Evolutionary conservation across 2,888 invertebrate genomes (phyloP).

Genomic region (Napeogenes sylphis): DNA sequence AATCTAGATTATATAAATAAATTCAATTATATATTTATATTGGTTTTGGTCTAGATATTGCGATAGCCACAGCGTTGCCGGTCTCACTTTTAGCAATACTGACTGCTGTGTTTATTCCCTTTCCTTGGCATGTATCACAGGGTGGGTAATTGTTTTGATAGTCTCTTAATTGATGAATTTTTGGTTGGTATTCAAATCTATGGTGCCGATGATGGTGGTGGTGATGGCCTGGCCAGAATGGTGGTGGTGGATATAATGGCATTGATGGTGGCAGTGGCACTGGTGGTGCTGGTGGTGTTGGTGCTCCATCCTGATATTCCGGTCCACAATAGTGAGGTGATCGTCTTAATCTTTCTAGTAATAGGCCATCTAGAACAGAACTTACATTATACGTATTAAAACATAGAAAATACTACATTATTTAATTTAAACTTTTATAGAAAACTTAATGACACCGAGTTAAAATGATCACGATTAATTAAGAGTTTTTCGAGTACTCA

Average conservation of each 20-base stretch:
- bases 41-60: conserved; percentile 34
- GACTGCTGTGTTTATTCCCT: conserved; percentile 35
- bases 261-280: conserved; percentile 32
- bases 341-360: conserved; percentile 47
- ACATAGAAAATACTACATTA: background rate
- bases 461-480: background rate
- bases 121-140: conserved; percentile 23
- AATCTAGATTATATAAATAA: too few relatives aligned
- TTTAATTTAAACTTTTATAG: too few relatives aligned
- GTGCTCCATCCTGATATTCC: conserved; percentile 29
- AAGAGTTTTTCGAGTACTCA: conserved; percentile 6
- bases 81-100: conserved; percentile 46
- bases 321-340: conserved; percentile 43
- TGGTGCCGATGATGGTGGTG: conserved; percentile 5
- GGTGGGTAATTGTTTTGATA: conserved; percentile 7
- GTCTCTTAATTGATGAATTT: too few relatives aligned
- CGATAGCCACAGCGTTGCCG: conserved; percentile 45
- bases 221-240: conserved; percentile 6
- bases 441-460: background rate
- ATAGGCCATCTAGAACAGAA: conserved; percentile 40
- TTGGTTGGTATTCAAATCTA: conserved; percentile 2
- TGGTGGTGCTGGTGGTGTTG: conserved; percentile 29
- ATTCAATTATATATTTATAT: too few relatives aligned
- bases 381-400: background rate
- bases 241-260: conserved; percentile 37